A percentile compares a stretch with the other conserved stretches of the same genome.
These are phyloP conservation scores for Euphydryas editha DNA, from an alignment of 2,888 invertebrate species.

Conservation along the genomic window DNA sequence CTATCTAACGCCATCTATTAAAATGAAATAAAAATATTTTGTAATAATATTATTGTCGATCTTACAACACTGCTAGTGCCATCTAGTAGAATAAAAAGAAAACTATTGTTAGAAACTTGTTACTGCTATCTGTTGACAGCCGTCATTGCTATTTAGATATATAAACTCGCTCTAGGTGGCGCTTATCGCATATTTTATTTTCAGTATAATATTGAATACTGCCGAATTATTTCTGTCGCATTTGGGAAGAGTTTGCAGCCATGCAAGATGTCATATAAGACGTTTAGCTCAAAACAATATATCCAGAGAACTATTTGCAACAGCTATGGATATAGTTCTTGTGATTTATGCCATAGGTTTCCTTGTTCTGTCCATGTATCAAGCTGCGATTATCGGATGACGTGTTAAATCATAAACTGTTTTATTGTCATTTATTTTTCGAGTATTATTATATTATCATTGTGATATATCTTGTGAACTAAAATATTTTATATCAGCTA, in stretches of 20 bases:
- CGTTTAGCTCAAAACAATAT: slow-evolving; percentile 53
- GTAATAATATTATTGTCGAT: too few relatives aligned
- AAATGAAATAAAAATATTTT: background rate
- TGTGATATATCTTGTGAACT: background rate
- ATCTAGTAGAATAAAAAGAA: background rate
- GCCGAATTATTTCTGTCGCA: slow-evolving; percentile 52
- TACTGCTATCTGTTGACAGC: background rate
- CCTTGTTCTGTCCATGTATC: slow-evolving; percentile 65
- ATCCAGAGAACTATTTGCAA: slow-evolving; percentile 60
- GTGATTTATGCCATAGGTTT: slow-evolving; percentile 69
- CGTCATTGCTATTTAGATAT: background rate
- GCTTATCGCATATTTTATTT: slow-evolving; percentile 26
- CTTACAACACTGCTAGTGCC: background rate
- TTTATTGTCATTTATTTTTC: background rate
- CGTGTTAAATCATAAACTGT: background rate
- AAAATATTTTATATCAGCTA: background rate
- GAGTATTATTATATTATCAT: background rate
- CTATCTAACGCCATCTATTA: background rate
- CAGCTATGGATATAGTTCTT: slow-evolving; percentile 63
- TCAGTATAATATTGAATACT: slow-evolving; percentile 53
- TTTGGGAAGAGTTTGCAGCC: slow-evolving; percentile 45
- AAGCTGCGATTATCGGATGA: slow-evolving; percentile 46
- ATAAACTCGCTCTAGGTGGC: background rate
- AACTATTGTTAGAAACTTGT: too few relatives aligned
- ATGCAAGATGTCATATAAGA: slow-evolving; percentile 47